Evolutionary conservation across 2,113 vertebrate genomes (phyloP), one percentile per base, ranked within the genome.

Genomic region (Cephalophus harveyi): DNA sequence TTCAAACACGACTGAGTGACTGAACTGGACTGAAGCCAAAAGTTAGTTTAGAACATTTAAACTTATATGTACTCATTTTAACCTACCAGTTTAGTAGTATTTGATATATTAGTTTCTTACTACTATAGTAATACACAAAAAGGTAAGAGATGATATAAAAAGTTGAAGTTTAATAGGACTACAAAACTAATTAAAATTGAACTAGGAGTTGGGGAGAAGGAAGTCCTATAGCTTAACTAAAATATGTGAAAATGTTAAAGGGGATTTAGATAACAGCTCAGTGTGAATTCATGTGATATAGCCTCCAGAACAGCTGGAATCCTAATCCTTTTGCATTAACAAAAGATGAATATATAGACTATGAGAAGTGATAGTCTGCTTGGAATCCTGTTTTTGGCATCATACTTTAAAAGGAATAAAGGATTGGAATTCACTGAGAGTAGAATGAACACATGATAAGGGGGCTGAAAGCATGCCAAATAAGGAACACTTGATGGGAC

Each of bases 41-140:
- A 67, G 12, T 94, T 95, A 62, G 40, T 48, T 96, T 88, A 93
- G 88, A 96, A 93, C 9, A 79, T 71, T 91, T 91, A 52, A 79
- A 17, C 9, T 87, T 94, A 43, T 33, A 48, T 93, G 13, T 87
- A 43, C 16, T 95, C 27, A 92, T 96, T 95, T 94, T 84, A 89
- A 67, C 50, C 64, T 74, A 74, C 27, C 48, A 91, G 36, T 96
- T 67, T 94, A 59, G 7, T 76, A 83, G 6, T 81, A 71, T 60
- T 92, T 92, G 21, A 46, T 88, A 81, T 50, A 25, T 76, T 60
- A 48, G 4, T 86, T 84, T 95, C 23, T 74, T 94, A 67, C 11
- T 92, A 21, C n/a, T 94, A 16, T 71, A 54, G 67, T 85, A n/a
- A 25, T 27, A 16, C 74, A 14, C 62, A 8, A 87, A 89, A 89